phyloP scores from a whole-genome alignment of 1,140 invertebrate genomes.

The Piezodorus guildinii region DNA sequence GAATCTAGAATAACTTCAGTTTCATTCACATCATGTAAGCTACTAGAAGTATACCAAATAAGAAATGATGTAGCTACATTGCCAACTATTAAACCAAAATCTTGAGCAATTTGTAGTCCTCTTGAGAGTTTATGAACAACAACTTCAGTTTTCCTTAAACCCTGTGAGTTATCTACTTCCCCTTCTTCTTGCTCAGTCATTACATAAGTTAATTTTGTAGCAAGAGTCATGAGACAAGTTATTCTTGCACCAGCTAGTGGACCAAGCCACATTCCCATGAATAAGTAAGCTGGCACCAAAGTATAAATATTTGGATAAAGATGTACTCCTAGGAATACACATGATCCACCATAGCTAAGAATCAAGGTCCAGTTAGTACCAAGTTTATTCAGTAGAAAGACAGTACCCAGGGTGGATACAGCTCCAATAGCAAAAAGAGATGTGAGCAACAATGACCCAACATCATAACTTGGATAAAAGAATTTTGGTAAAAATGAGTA shows the following conservation, averaged over 20 bases:
- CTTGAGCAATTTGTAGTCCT: constrained; percentile 43
- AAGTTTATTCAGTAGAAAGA: constrained; percentile 40
- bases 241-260: constrained; percentile 43
- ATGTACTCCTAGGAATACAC: constrained; percentile 44
- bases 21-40: constrained; percentile 25
- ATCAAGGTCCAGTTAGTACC: constrained; percentile 42
- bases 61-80: constrained; percentile 38
- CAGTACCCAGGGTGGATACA: constrained; percentile 40
- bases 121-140: constrained; percentile 30
- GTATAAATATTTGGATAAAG: constrained; percentile 48
- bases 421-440: constrained; percentile 42
- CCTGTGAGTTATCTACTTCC: constrained; percentile 25
- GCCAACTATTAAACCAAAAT: constrained; percentile 43
- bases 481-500: constrained; percentile 21
- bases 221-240: constrained; percentile 44
- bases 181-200: constrained; percentile 41
- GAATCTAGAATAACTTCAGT: constrained; percentile 18
- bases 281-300: constrained; percentile 44
- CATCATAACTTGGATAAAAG: constrained; percentile 30
- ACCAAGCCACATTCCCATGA: constrained; percentile 44
- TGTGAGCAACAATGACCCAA: constrained; percentile 43
- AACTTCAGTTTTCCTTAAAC: constrained; percentile 20
- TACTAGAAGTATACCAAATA: constrained; percentile 35
- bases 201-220: constrained; percentile 44
- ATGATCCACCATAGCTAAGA: constrained; percentile 39